Conservation (phyloP, 2,888 invertebrate genomes). For the Eristalis tenax region DNA sequence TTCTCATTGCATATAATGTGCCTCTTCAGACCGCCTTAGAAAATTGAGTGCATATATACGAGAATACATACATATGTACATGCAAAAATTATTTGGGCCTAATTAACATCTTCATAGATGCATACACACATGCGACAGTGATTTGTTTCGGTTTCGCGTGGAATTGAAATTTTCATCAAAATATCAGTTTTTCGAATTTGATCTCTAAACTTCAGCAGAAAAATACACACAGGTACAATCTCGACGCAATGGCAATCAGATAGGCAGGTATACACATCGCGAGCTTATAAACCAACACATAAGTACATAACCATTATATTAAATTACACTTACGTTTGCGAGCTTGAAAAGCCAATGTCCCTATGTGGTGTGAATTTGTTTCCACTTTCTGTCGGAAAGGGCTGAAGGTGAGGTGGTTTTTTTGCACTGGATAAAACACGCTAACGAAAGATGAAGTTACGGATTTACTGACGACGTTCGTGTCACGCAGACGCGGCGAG, state of each 20-base stretch:
- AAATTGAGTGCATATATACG: not conserved
- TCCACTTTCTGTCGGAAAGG: conserved; percentile 33
- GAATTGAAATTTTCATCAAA: not conserved
- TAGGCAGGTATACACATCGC: not conserved
- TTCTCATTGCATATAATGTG: not conserved
- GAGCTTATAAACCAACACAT: not conserved
- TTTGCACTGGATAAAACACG: not conserved
- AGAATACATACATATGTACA: not conserved
- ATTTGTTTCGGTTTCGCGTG: not conserved
- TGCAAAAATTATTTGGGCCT: not conserved
- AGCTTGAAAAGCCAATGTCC: conserved; percentile 53
- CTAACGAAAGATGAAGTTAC: not conserved
- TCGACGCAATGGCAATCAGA: not conserved
- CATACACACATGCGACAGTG: not conserved
- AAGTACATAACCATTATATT: conserved; percentile 20
- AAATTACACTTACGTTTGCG: conserved; percentile 65
- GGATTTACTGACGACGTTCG: not conserved
- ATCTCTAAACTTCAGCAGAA: conserved; percentile 35
- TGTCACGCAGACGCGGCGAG: conserved; percentile 20
- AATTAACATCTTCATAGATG: too few species aligned
- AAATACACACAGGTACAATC: not conserved
- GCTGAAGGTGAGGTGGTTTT: conserved; percentile 25
- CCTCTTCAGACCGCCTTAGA: too few species aligned
- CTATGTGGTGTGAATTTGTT: conserved; percentile 30
- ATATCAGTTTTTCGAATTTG: conserved; percentile 11